These are phyloP conservation scores for Corvus cornix DNA, from an alignment of 2,113 vertebrate genomes.

Conservation along the genomic window DNA sequence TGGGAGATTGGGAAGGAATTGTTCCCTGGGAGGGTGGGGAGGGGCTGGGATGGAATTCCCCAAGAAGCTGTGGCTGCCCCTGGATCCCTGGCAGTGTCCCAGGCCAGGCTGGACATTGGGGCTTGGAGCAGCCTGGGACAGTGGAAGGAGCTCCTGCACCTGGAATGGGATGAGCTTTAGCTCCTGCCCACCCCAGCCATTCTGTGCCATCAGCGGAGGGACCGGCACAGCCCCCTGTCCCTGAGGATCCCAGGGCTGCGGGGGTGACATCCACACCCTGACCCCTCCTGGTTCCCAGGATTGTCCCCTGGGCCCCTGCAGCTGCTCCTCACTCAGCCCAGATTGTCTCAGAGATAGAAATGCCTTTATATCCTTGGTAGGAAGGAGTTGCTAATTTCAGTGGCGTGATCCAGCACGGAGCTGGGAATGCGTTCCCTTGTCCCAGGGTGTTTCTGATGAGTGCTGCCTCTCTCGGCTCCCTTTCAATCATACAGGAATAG, in stretches of 20 bases:
- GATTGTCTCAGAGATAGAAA: background rate
- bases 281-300: background rate
- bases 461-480: background rate
- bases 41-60: background rate
- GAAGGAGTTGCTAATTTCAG: background rate
- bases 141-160: background rate
- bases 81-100: background rate
- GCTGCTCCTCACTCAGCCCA: too few species aligned
- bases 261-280: accelerated
- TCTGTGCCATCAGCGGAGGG: background rate
- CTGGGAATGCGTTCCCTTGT: background rate
- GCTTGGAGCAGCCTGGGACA: background rate
- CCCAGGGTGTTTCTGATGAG: background rate
- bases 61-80: background rate
- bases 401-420: background rate
- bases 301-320: background rate
- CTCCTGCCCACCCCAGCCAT: background rate
- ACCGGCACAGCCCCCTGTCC: background rate
- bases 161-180: too few species aligned
- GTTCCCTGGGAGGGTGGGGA: too few species aligned
- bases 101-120: background rate
- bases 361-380: background rate
- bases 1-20: too few species aligned
- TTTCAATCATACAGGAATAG: background rate
- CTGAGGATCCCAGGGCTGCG: background rate